Base-by-base conservation (phyloP, 2,113 vertebrate species). In the Motacilla alba region DNA sequence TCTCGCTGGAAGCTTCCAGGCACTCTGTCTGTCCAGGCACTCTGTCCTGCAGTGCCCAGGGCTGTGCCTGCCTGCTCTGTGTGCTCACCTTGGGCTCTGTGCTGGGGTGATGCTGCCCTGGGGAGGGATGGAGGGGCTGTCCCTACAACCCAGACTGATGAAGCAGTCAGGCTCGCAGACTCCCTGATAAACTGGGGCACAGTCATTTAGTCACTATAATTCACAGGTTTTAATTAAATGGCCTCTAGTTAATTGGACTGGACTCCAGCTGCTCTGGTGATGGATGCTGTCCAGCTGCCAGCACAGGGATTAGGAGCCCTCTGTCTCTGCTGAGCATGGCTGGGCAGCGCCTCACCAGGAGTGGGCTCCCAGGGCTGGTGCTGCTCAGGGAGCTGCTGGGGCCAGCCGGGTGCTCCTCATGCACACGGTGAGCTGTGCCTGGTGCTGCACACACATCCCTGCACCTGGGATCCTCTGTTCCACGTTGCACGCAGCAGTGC, bases 211-310 rank as follows among this genome's bases (percentile, higher is more conserved):
- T 66, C 70, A 26, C 73, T 62, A 4, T 13, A 82, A 46, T 15
- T 82, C 55, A n/a, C 81, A 46, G 77, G n/a, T 79, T 95, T 95
- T 94, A 89, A 96, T 97, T 89, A 91, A 91, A 87, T 91, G 74
- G 77, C 78, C 62, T 94, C 84, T 35, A 21, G 78, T 94, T 97
- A 91, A 95, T 87, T 85, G 93, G 70, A 46, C 88, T 69, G 93
- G 84, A 69, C 75, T 76, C 23, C 39, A 18, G 74, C 87, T 89
- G 16, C 83, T 73, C 33, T 24, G 24, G 49, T 87, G 91, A 75
- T 66, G 87, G 94, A 82, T 79, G 81, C 66, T 6, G 16, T 37
- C 19, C 76, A 81, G 52, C 43, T 73, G 87, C 74, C 55, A 35
- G 78, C 43, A 2, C 44, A 27, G 37, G 0, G 0, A 6, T 4